Conservation (phyloP, 2,113 vertebrate species). For the Loxodonta africana region DNA sequence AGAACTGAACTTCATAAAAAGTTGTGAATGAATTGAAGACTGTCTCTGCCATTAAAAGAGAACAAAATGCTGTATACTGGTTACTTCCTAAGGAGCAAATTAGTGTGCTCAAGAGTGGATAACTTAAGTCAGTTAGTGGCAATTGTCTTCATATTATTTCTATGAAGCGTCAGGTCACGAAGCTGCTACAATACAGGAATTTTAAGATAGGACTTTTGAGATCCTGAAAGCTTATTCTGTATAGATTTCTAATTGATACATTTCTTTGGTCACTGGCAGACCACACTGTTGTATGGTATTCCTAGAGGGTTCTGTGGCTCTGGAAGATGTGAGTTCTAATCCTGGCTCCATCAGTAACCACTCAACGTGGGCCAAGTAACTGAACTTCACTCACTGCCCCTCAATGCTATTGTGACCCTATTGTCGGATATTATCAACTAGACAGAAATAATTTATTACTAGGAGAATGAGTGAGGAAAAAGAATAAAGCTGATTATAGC, state of each 20-base stretch:
- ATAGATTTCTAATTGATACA: background rate
- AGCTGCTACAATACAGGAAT: background rate
- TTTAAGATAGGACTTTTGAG: background rate
- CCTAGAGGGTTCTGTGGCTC: background rate
- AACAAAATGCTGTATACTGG: background rate
- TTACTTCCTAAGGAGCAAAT: background rate
- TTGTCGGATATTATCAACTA: background rate
- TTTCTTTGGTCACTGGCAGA: background rate
- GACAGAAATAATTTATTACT: background rate
- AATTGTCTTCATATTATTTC: background rate
- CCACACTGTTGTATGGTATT: background rate
- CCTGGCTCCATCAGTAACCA: background rate
- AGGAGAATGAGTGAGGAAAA: background rate
- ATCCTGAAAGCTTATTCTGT: background rate
- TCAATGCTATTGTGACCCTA: background rate
- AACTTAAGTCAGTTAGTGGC: background rate
- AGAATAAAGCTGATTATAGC: background rate
- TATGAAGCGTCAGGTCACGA: background rate
- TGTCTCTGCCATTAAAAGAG: background rate
- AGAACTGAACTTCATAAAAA: conserved; percentile 18
- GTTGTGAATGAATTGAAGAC: conserved; percentile 5
- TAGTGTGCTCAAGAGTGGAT: background rate
- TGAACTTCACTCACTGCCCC: conserved; percentile 30
- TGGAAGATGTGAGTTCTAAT: background rate
- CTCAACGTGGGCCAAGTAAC: background rate